Base-by-base conservation (phyloP, 1,140 invertebrate species). In the Drosophila bocqueti region DNA sequence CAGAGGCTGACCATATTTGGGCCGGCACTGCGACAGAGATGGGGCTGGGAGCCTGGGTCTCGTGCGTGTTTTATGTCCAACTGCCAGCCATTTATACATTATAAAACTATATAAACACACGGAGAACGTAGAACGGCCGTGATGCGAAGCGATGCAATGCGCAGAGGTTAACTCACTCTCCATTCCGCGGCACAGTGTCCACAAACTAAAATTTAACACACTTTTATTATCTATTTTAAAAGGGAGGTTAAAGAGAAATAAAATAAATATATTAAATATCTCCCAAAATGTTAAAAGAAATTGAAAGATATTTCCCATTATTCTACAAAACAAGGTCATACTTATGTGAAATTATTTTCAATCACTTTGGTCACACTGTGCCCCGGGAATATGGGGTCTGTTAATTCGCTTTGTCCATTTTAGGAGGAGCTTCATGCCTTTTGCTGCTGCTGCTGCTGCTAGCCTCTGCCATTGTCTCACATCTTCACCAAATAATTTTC, bases 41-140 rank as follows among this genome's bases (percentile, higher is more conserved):
- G 68, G 38, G 68, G 38, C 61, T 68, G 66, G 64, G 52, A 66
- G 62, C 45, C 54, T 42, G 52, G 60, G 74, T 64, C 79, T 72
- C 81, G 77, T 87, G 84, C 85, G 84, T 87, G 84, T 87, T 87
- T 87, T 87, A 87, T 87, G 84, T 87, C 85, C 84, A 90, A 87
- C 84, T 87, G 84, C 85, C 84, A 87, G 81, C 84, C 84, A 87
- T 87, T 89, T 87, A 90, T 87, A 87, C 84, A 87, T 87, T 87
- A 87, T 87, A 87, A 87, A 87, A 87, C 85, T 84, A 89, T 89
- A 89, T 84, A 79, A 63, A 85, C 63, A 65, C 50, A 83, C 80
- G 34, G 66, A 43, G 66, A 61, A 52, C 52, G 38, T 54, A 43
- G 66, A 61, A 52, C 52, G 38, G 68, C 62, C 52, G 52, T 54